phyloP scores from a whole-genome alignment of 35 echinoderm and acorn worm genomes.

The Apostichopus californicus region DNA sequence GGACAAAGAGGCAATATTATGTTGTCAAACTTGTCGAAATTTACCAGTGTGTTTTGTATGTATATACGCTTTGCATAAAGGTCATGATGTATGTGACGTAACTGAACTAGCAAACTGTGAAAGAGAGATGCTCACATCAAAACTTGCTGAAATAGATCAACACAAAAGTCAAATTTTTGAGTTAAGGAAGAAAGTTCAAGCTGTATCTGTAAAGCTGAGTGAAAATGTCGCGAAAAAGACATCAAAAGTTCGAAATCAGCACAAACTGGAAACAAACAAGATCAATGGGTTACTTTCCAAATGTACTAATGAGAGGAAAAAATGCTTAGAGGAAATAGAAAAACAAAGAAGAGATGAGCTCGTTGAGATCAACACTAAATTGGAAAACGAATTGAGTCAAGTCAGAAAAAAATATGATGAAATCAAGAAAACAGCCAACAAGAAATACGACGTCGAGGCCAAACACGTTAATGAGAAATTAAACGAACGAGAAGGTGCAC shows the following conservation, averaged over 20 bases:
- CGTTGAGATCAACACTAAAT: background rate
- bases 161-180: background rate
- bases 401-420: background rate
- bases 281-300: background rate
- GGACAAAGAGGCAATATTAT: background rate
- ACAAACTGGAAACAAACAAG: background rate
- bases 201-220: background rate
- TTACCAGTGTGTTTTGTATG: background rate
- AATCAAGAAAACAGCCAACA: background rate
- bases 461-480: background rate
- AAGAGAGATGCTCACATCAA: background rate
- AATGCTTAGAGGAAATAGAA: background rate
- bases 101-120: background rate
- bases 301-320: background rate
- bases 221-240: background rate
- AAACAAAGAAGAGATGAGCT: background rate
- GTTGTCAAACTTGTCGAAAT: constrained; percentile 27
- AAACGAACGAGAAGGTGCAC: background rate
- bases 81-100: constrained; percentile 13
- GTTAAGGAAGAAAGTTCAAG: background rate
- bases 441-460: background rate
- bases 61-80: background rate
- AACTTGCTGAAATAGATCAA: background rate
- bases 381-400: background rate
- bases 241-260: background rate